Conservation (phyloP, 2,113 vertebrate genomes). For the Oophaga pumilio region DNA sequence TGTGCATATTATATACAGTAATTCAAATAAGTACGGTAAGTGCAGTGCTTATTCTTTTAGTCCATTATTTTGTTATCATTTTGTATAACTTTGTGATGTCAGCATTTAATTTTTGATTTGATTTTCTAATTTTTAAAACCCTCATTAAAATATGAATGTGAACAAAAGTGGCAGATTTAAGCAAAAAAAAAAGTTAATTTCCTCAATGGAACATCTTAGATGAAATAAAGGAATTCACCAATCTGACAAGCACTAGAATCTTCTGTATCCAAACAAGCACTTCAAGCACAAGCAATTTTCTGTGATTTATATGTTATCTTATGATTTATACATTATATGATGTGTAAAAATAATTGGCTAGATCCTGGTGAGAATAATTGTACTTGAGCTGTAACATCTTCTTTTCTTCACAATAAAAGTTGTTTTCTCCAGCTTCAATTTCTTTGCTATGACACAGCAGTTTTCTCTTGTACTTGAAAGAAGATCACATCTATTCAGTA, state of each 20-base stretch:
- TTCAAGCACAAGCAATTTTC: not conserved
- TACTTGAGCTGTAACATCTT: not conserved
- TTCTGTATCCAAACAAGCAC: not conserved
- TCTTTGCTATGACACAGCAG: conserved; percentile 9
- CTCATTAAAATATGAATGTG: not conserved
- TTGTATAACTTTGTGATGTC: not conserved
- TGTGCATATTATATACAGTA: too few species aligned
- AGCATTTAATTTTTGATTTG: not conserved
- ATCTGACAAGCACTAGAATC: not conserved
- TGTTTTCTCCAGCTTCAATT: conserved; percentile 1
- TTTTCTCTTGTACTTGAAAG: conserved; percentile 7
- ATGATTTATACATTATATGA: conserved; percentile 3
- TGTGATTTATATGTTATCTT: not conserved
- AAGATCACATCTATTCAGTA: not conserved
- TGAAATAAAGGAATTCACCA: not conserved
- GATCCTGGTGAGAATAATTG: conserved; percentile 3
- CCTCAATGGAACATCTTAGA: not conserved
- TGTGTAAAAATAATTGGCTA: conserved; percentile 15
- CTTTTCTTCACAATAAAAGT: not conserved
- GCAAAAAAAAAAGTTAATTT: not conserved
- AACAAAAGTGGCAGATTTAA: not conserved
- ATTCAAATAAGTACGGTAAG: too few species aligned
- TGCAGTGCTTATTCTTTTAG: too few species aligned
- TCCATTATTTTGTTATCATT: not conserved
- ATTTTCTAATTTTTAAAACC: not conserved